phyloP scores from a whole-genome alignment of 2,797 vertebrate genomes.

The Sebastes vulpes region DNA sequence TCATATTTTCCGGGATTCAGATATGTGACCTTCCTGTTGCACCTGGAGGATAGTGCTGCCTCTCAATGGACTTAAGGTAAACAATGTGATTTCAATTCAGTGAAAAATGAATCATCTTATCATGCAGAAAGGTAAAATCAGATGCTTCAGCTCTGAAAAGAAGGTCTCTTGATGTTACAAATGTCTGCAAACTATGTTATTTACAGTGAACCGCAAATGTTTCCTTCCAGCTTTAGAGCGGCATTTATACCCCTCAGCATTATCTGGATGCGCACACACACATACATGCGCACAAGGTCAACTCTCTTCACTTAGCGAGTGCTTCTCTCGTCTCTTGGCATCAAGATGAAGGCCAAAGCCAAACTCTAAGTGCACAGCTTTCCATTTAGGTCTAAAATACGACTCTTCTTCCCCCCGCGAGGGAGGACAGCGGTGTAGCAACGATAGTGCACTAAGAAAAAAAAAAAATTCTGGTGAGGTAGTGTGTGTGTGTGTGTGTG shows the following conservation, averaged over 20 bases:
- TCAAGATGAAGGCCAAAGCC: slow-evolving; percentile 70
- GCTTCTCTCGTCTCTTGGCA: slow-evolving; percentile 67
- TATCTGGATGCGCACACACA: slow-evolving; percentile 27
- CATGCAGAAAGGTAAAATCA: slow-evolving; percentile 26
- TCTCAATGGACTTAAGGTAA: slow-evolving; percentile 15
- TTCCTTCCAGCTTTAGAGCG: slow-evolving; percentile 34
- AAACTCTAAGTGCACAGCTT: slow-evolving; percentile 77
- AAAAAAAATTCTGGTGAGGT: slow-evolving; percentile 19
- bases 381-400: slow-evolving; percentile 76
- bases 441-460: slow-evolving; percentile 55
- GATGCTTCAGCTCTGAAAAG: slow-evolving; percentile 28
- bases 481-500: neutral
- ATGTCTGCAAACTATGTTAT: slow-evolving; percentile 48
- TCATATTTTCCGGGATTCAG: slow-evolving; percentile 9
- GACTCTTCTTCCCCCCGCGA: slow-evolving; percentile 36
- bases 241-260: slow-evolving; percentile 44
- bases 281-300: slow-evolving; percentile 21
- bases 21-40: slow-evolving; percentile 37
- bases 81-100: slow-evolving; percentile 33
- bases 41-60: neutral
- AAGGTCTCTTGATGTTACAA: slow-evolving; percentile 33
- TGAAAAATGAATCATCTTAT: slow-evolving; percentile 40
- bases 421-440: slow-evolving; percentile 45
- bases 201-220: slow-evolving; percentile 41
- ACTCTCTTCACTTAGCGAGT: slow-evolving; percentile 57